These are phyloP conservation scores for Eurosta solidaginis DNA, from an alignment of 1,140 invertebrate genomes.

Conservation along the genomic window DNA sequence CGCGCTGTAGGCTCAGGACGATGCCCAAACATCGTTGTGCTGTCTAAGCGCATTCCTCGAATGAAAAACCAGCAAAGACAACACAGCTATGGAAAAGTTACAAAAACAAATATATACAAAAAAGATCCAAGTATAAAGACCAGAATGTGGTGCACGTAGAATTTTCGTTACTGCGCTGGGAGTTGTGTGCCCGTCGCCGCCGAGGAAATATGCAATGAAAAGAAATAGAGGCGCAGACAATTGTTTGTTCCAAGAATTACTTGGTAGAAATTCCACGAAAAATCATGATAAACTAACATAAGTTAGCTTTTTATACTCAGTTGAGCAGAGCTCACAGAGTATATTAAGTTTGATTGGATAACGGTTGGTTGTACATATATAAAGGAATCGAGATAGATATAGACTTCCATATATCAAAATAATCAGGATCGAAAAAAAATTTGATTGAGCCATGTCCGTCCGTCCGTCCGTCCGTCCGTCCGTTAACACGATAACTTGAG, in stretches of 20 bases:
- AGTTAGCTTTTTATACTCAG: constrained; percentile 24
- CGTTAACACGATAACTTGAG: no score
- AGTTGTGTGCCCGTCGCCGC: no score
- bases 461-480: no score
- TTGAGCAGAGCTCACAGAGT: no score
- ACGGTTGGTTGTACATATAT: no score
- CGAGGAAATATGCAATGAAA: background rate
- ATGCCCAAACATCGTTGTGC: background rate
- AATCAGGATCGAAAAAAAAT: no score
- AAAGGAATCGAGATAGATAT: no score
- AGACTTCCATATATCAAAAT: no score
- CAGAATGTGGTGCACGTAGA: background rate
- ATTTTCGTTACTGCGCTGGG: no score
- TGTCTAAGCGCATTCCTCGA: background rate
- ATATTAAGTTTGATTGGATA: no score
- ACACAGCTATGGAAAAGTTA: background rate
- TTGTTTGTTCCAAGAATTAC: constrained; percentile 29
- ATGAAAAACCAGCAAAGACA: background rate
- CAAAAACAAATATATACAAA: background rate
- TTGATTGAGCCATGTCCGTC: no score
- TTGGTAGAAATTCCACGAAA: constrained; percentile 31
- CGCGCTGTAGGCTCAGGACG: background rate
- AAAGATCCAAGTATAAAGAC: background rate
- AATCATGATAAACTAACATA: constrained; percentile 31
- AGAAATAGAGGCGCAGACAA: constrained; percentile 1